Base-by-base conservation (phyloP, 2,113 vertebrate species). In the Ameiurus melas region DNA sequence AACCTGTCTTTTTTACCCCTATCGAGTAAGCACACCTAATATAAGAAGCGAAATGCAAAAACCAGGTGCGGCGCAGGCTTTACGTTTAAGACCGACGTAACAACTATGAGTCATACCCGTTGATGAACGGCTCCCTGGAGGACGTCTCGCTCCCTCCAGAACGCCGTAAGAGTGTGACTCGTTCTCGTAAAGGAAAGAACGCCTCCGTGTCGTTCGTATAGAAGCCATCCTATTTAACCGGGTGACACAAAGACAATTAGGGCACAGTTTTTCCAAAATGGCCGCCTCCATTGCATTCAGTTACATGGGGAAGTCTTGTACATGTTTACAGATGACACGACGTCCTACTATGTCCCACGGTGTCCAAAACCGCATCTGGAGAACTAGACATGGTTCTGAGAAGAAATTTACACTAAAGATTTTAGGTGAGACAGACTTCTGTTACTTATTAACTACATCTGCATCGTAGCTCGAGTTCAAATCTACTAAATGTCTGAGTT, bases 21-120 rank as follows among this genome's bases (percentile, higher is more conserved):
- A 70, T 30, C 30, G 17, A 14, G 20, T 70, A 70, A 70, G 20
- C 27, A 33, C 68, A 33, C 1, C 30, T 16, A 30, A 30, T 30
- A 68, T 64, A 22, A 7, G 25, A 14, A 68, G 4, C 0, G 27
- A 16, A 16, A 68, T 20, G 14, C 2, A 51, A 30, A 30, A 12
- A n/a, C 4, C 39, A 16, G 43, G n/a, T 7, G 13, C 30, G 20
- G 20, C 33, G n/a, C 22, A 30, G 7, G 16, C 25, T 86, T 9
- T 20, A 30, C 30, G 22, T 30, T 77, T 47, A 17, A 71, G 33
- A 73, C 10, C 39, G 16, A 27, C 36, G 14, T 79, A 43, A 20
- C 43, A 3, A 25, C 14, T 84, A 33, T 87, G 81, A 62, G 89
- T 87, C 89, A 87, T 25, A 22, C 8, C 75, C 27, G 10, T 53